Conservation (phyloP, 2,797 vertebrate genomes). For the Echiichthys vipera region DNA sequence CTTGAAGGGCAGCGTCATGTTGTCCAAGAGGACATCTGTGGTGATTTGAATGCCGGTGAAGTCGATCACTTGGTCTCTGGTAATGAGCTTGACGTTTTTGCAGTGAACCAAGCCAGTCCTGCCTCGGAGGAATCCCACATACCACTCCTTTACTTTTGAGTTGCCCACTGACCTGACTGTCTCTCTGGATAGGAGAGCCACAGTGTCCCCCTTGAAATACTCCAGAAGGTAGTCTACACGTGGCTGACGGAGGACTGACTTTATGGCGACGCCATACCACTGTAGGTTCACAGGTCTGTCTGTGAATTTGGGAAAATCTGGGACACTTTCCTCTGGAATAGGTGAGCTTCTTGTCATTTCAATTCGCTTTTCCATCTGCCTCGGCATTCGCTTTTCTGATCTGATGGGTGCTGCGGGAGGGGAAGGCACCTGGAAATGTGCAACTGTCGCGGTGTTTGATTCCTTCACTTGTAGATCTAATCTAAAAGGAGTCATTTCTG, state of each 20-base stretch:
- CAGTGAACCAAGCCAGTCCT: conserved; percentile 93
- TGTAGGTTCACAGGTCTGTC: conserved; percentile 85
- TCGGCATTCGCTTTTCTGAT: conserved; percentile 75
- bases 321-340: conserved; percentile 79
- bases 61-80: conserved; percentile 92
- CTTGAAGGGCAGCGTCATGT: conserved; percentile 92
- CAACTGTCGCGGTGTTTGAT: conserved; percentile 70
- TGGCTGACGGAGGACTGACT: conserved; percentile 92
- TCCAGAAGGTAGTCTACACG: conserved; percentile 94
- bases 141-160: conserved; percentile 95
- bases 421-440: conserved; percentile 87
- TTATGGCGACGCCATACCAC: conserved; percentile 91
- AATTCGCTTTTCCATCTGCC: conserved; percentile 72
- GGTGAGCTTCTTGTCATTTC: conserved; percentile 77
- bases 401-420: conserved; percentile 87
- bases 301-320: conserved; percentile 88
- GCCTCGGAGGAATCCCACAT: conserved; percentile 91
- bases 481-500: conserved; percentile 87
- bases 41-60: conserved; percentile 85
- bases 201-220: conserved; percentile 97
- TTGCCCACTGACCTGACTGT: conserved; percentile 93
- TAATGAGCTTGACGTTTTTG: conserved; percentile 94
- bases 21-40: conserved; percentile 89
- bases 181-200: conserved; percentile 92
- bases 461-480: conserved; percentile 86